phyloP scores from a whole-genome alignment of 2,888 invertebrate species.

The Lochmaea capreae region DNA sequence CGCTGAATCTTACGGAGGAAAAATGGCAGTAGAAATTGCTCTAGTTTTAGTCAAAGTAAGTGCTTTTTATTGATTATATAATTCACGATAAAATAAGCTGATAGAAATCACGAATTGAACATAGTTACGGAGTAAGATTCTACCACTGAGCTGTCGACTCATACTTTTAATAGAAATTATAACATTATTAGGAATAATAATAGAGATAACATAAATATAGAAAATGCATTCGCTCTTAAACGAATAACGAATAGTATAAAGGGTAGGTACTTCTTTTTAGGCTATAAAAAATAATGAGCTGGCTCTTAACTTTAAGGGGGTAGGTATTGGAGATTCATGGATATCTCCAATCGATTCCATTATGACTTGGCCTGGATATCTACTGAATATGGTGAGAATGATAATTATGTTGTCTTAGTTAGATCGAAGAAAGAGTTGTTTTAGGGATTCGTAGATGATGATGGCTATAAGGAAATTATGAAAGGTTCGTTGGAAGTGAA shows the following conservation, averaged over 20 bases:
- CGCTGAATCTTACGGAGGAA: slow-evolving; percentile 92
- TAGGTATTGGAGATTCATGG: slow-evolving; percentile 91
- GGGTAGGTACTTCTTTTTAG: slow-evolving; percentile 40
- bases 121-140: too few species aligned
- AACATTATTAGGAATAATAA: too few species aligned
- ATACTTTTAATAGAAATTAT: too few species aligned
- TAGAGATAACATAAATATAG: too few species aligned
- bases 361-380: slow-evolving; percentile 83
- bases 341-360: slow-evolving; percentile 89
- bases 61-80: too few species aligned
- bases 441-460: slow-evolving; percentile 46
- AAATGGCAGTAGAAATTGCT: slow-evolving; percentile 90
- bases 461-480: slow-evolving; percentile 44
- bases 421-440: not conserved
- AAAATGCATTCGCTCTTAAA: too few species aligned
- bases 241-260: too few species aligned
- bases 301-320: slow-evolving; percentile 77
- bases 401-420: not conserved
- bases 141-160: too few species aligned
- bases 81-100: too few species aligned
- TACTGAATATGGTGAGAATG: slow-evolving; percentile 74
- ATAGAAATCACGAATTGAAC: too few species aligned
- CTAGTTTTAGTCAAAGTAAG: slow-evolving; percentile 69
- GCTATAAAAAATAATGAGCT: slow-evolving; percentile 48
- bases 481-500: slow-evolving; percentile 44